Base-by-base conservation (phyloP, 1,140 invertebrate genomes). In the Lucilia cuprina region DNA sequence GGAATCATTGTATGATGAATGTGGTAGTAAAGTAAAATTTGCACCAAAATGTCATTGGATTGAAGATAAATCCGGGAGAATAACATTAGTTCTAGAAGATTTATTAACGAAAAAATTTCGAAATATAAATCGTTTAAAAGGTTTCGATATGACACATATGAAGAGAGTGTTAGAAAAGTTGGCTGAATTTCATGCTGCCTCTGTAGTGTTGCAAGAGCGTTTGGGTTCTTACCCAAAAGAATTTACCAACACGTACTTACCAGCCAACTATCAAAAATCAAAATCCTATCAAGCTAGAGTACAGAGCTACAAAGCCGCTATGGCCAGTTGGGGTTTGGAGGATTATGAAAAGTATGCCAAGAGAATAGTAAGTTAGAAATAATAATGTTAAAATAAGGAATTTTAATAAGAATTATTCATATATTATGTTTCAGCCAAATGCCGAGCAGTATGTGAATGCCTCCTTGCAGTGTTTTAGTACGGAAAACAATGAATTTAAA, bases 161-260 rank as follows among this genome's bases (percentile, higher is more conserved):
- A 86, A 92, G 41, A 84, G 93, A 12, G 93, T 93, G 5, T 86
- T 94, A n/a, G 89, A 91, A 19, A 92, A 93, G 84, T 84, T 94
- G 55, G 94, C 92, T 0, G 92, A 88, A 84, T 93, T 93, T 85
- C 94, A 94, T 86, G 94, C 93, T 0, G 88, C 91, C 12, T 92
- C 92, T 0, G 91, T 93, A 0, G 86, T 90, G 7, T 87, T 87
- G 85, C 84, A 86, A 9, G 88, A 89, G 10, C 77, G 77, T 0
- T 83, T 87, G 8, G 88, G 89, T n/a, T 50, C 87, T 12, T 90
- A 86, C 82, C 88, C 89, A 8, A 88, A 90, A 34, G 88, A 90
- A n/a, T 88, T 90, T 78, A 85, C 88, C 34, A 87, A 88, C 8
- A 87, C 84, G 5, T 90, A 90, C 84, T 78, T 90, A 82, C 89